phyloP scores from a whole-genome alignment of 2,797 vertebrate species.

The Otolemur crassicaudatus region DNA sequence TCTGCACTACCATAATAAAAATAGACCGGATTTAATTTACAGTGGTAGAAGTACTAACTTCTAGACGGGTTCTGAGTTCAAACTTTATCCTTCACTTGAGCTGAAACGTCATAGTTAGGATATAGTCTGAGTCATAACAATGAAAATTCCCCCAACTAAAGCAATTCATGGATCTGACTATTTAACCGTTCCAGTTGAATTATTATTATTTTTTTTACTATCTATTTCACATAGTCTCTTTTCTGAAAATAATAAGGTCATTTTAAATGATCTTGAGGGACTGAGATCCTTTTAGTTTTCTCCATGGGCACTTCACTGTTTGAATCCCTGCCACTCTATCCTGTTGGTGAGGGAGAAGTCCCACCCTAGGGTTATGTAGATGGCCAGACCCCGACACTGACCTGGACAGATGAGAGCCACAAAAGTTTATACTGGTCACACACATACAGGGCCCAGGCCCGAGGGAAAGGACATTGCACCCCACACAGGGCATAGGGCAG shows the following conservation, averaged over 20 bases:
- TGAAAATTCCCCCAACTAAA: background rate
- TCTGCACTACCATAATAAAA: background rate
- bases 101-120: background rate
- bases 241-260: background rate
- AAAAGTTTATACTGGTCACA: background rate
- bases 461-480: background rate
- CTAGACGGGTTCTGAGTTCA: background rate
- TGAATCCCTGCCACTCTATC: background rate
- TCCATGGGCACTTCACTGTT: background rate
- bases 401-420: background rate
- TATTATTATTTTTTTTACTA: background rate
- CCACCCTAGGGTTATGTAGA: background rate
- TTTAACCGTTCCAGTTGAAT: background rate
- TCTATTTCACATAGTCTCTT: background rate
- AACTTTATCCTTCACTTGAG: background rate
- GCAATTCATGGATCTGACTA: background rate
- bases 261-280: background rate
- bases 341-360: background rate
- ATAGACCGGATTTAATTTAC: background rate
- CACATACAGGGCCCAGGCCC: background rate
- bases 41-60: constrained; percentile 25
- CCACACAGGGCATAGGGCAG: background rate
- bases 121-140: background rate
- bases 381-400: background rate
- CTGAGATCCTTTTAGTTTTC: background rate